A percentile compares a stretch with the other conserved stretches of the same genome.
These are phyloP conservation scores for Sphaerodactylus townsendi DNA, from an alignment of 2,113 vertebrate genomes.

Conservation along the genomic window DNA sequence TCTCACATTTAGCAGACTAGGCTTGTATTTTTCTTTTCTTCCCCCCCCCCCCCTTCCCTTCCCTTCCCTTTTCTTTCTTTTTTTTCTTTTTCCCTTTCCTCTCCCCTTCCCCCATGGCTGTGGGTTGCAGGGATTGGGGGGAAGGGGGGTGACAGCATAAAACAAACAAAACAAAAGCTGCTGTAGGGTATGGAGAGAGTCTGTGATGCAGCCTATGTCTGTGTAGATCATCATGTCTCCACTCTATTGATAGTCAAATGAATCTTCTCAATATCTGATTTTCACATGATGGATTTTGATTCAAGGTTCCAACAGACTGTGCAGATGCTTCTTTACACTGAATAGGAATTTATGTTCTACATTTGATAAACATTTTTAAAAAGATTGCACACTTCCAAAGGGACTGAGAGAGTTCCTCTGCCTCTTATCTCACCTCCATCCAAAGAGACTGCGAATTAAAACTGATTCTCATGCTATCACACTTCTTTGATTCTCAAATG, in stretches of 20 bases:
- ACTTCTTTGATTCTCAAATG: not conserved
- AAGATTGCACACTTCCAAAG: not conserved
- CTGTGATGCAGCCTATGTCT: not conserved
- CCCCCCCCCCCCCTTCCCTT: not conserved
- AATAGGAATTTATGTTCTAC: conserved; percentile 19
- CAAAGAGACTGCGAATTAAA: conserved; percentile 9
- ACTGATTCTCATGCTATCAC: conserved; percentile 27
- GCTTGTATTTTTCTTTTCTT: not conserved
- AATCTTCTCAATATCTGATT: not conserved
- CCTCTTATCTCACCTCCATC: not conserved
- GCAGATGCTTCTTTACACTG: conserved; percentile 27
- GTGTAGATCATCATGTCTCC: not conserved
- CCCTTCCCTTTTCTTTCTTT: not conserved
- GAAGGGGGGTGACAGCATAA: conserved; percentile 22
- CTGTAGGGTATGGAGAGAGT: not conserved
- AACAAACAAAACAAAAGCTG: conserved; percentile 15
- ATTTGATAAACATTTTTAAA: not conserved
- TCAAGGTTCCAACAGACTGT: conserved; percentile 15
- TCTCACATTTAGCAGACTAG: conserved; percentile 27
- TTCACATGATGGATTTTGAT: conserved; percentile 32
- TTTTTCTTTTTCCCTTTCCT: not conserved
- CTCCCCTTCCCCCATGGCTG: not conserved
- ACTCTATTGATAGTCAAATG: not conserved
- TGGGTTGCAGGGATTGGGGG: conserved; percentile 1
- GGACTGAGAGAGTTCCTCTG: not conserved